Percentiles rank a stretch among this genome's conserved stretches.
phyloP scores from a whole-genome alignment of 2,888 invertebrate species.

The Icerya purchasi region DNA sequence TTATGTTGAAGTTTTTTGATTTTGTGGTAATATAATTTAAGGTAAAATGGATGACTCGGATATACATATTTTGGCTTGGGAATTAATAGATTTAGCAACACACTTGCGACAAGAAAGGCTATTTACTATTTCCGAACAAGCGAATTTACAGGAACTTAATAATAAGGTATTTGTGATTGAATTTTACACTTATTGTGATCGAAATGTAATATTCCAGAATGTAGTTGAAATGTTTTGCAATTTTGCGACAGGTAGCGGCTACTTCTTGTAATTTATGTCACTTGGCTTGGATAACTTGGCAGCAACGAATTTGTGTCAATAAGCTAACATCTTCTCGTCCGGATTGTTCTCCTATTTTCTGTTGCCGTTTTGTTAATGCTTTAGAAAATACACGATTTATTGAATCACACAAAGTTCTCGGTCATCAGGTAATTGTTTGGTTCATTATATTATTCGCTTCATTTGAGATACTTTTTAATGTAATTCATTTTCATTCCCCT shows the following conservation, averaged over 20 bases:
- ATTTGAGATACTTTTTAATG: neutral
- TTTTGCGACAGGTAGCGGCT: conserved; percentile 26
- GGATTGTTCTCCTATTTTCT: conserved; percentile 51
- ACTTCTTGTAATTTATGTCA: conserved; percentile 39
- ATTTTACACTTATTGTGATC: neutral
- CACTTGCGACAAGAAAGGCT: conserved; percentile 65
- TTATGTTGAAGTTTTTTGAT: neutral
- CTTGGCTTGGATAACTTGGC: conserved; percentile 68
- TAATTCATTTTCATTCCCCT: too few species aligned
- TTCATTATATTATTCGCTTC: neutral
- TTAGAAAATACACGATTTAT: conserved; percentile 44
- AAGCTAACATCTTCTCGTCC: conserved; percentile 49
- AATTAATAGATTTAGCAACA: conserved; percentile 38
- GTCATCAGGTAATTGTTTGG: conserved; percentile 43
- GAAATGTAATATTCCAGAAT: neutral
- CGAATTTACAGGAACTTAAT: conserved; percentile 54
- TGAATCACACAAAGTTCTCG: conserved; percentile 61
- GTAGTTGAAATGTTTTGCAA: neutral
- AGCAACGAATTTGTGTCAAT: conserved; percentile 62
- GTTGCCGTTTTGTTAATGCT: conserved; percentile 45
- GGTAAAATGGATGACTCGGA: conserved; percentile 11
- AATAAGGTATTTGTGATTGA: conserved; percentile 36
- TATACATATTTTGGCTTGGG: conserved; percentile 23
- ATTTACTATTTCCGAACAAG: conserved; percentile 66
- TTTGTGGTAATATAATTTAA: neutral